phyloP scores from a whole-genome alignment of 2,888 invertebrate genomes.

The Hipparchia sbordonii region DNA sequence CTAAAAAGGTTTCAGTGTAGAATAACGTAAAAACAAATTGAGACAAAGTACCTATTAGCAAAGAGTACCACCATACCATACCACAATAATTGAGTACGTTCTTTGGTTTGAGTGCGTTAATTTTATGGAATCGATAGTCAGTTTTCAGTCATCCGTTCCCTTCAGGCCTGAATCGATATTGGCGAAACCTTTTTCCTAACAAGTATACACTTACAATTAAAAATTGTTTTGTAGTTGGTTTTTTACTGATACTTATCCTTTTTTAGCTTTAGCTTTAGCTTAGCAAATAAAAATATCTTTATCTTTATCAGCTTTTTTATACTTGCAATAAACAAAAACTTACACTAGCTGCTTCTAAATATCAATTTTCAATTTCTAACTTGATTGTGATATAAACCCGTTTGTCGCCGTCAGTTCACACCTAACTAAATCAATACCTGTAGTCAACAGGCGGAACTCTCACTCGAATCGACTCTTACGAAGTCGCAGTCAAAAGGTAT shows the following conservation, averaged over 20 bases:
- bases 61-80: no score
- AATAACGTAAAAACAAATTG: no score
- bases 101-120: constrained; percentile 5
- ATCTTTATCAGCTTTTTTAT: no score
- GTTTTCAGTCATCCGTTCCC: constrained; percentile 21
- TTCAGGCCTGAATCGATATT: constrained; percentile 31
- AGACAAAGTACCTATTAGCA: no score
- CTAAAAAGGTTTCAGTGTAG: no score
- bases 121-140: neutral
- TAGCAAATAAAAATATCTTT: no score
- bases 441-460: neutral
- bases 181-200: constrained; percentile 28
- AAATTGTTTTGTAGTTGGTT: neutral
- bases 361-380: no score
- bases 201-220: neutral
- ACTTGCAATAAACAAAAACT: no score
- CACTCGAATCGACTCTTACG: neutral
- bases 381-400: neutral
- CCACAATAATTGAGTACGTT: no score
- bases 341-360: no score
- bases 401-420: constrained; percentile 8
- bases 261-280: no score
- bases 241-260: neutral
- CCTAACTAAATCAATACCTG: constrained; percentile 18
- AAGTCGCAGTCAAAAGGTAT: neutral